Percentiles rank a stretch among this genome's conserved stretches.
Evolutionary conservation across 2,797 vertebrate species (phyloP).

Genomic region (Liasis olivaceus): DNA sequence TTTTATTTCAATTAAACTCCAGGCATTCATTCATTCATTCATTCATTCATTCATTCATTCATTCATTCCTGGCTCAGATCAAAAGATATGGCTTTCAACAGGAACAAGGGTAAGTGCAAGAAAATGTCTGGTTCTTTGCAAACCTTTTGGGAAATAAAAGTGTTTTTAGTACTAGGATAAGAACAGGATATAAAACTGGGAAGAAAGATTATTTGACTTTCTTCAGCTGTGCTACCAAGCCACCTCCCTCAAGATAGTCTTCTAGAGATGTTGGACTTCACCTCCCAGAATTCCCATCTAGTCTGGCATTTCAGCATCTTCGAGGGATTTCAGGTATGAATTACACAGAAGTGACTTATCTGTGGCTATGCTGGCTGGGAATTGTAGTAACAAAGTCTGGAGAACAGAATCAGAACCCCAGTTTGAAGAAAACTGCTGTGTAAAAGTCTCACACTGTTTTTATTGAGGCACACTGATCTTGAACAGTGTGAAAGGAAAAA

Average conservation of each 20-base stretch:
- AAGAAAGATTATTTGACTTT: not conserved
- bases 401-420: not conserved
- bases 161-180: not conserved
- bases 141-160: not conserved
- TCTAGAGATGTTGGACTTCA: not conserved
- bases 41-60: not conserved
- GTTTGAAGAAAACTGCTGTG: not conserved
- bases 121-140: not conserved
- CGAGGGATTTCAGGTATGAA: not conserved
- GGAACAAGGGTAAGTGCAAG: not conserved
- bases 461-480: not conserved
- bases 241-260: not conserved
- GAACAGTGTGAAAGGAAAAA: not conserved
- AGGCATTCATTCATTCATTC: not conserved
- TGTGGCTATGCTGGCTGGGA: not conserved
- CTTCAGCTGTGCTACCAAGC: not conserved
- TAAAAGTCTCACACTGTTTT: not conserved
- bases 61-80: not conserved
- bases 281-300: not conserved
- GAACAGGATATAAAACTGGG: not conserved
- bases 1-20: not conserved
- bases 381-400: not conserved
- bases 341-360: not conserved
- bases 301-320: not conserved
- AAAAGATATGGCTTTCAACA: not conserved